Base-by-base conservation (phyloP, 2,888 invertebrate species). In the Lamellibrachia satsuma region DNA sequence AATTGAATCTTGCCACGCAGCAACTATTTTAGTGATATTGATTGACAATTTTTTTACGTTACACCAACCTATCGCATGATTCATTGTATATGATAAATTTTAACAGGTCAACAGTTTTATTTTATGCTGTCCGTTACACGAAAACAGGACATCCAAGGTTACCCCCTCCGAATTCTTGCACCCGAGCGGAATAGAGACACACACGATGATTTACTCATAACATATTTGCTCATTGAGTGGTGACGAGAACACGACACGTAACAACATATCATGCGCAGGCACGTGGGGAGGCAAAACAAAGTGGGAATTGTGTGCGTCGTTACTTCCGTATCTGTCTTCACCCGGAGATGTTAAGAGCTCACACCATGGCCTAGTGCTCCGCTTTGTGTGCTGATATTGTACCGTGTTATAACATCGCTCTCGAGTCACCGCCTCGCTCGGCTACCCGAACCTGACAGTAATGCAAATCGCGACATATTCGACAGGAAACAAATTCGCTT, bases 401-500 rank as follows among this genome's bases (percentile, higher is more conserved):
- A 75, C n/a, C 75, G 75, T 75, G 75, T 75, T 75, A 75, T 22
- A 75, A 75, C 75, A 75, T 15, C 75, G 75, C 75, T 75, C 75
- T 75, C 75, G 75, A 22, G 75, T 22, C 75, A n/a, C n/a, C 75
- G 75, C 75, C 15, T 75, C 75, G 75, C 15, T 11, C 22, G 15
- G 22, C 75, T 75, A 22, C 15, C 6, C 75, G 75, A 75, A 22
- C 4, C 11, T 3, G 75, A 75, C 75, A 75, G 75, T n/a, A n/a
- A 75, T n/a, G 75, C 75, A 75, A 75, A 15, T 75, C 75, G 22
- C 75, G 75, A 75, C 75, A 22, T 75, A 75, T n/a, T 6, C 75
- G 75, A 75, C 75, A 75, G 75, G 75, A 75, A 75, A 75, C 75
- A 75, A 75, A 75, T n/a, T 75, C 75, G 75, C 75, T 75, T 75